A percentile compares a stretch with the other conserved stretches of the same genome.
These are phyloP conservation scores for Antedon mediterranea DNA, from an alignment of 53 echinoderm and acorn worm genomes.

Conservation along the genomic window DNA sequence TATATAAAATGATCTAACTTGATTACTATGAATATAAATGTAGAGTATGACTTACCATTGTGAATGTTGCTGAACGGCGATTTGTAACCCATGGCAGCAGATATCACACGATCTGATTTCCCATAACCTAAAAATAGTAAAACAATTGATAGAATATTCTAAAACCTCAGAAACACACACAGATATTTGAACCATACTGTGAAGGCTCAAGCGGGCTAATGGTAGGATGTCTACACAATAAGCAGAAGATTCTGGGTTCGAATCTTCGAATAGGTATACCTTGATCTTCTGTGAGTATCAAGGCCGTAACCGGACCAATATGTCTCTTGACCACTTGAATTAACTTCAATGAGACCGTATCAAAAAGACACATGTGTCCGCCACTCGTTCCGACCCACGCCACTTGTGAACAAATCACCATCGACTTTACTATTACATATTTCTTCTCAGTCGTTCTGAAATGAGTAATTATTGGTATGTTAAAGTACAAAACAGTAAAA, in stretches of 20 bases:
- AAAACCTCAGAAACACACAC: too few species aligned
- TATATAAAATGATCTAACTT: background rate
- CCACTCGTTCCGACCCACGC: constrained; percentile 85
- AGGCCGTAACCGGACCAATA: constrained; percentile 47
- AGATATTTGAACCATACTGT: too few species aligned
- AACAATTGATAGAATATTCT: background rate
- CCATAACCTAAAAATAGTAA: background rate
- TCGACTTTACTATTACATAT: constrained; percentile 59
- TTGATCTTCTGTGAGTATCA: constrained; percentile 23
- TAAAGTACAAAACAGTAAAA: background rate
- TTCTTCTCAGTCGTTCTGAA: constrained; percentile 13
- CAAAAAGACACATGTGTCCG: constrained; percentile 64
- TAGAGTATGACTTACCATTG: background rate
- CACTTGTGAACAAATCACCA: constrained; percentile 44
- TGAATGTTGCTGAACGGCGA: background rate
- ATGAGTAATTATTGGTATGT: constrained; percentile 10
- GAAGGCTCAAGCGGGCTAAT: too few species aligned
- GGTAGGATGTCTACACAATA: too few species aligned
- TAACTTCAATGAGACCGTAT: constrained; percentile 59
- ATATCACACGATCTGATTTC: background rate
- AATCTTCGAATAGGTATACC: constrained; percentile 8
- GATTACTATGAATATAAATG: background rate
- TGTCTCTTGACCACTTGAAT: constrained; percentile 62
- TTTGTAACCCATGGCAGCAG: background rate
- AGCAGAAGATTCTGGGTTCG: too few species aligned